Evolutionary conservation across 1,140 invertebrate genomes (phyloP).

Genomic region (Riptortus pedestris): DNA sequence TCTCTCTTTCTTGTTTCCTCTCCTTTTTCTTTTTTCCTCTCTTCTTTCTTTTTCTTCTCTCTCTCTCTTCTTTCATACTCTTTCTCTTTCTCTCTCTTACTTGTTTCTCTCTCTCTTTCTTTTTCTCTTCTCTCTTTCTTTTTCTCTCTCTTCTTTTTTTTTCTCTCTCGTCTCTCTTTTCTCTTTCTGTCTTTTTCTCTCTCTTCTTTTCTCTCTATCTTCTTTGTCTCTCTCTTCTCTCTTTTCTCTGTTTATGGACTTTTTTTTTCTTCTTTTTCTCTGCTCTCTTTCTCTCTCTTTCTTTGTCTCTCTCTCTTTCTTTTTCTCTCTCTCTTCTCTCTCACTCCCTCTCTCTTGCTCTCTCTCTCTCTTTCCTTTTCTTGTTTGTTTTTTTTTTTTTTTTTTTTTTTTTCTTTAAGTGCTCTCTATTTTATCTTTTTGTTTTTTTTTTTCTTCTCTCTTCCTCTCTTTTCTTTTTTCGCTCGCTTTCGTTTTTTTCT

Average conservation of each 20-base stretch:
- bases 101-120: no score
- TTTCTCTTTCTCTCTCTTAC: slow-evolving; percentile 18
- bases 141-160: slow-evolving; percentile 9
- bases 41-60: slow-evolving; percentile 1
- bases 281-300: no score
- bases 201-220: not conserved
- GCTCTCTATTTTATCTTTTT: not conserved
- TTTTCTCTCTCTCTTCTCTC: not conserved
- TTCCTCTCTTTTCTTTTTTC: not conserved
- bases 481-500: no score
- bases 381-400: no score
- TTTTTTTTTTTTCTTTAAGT: no score
- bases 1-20: slow-evolving; percentile 22
- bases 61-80: not conserved
- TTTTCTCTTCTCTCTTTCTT: slow-evolving; percentile 14
- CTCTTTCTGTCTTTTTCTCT: not conserved
- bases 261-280: not conserved
- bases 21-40: slow-evolving; percentile 24
- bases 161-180: not conserved
- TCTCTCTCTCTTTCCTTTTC: no score
- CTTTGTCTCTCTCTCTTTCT: not conserved
- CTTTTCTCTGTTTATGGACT: not conserved
- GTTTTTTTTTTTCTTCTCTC: not conserved
- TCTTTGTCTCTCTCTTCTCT: not conserved
- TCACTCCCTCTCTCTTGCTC: no score